Percentiles rank a stretch among this genome's conserved stretches.
phyloP scores from a whole-genome alignment of 2,797 vertebrate species.

The Luscinia megarhynchos region DNA sequence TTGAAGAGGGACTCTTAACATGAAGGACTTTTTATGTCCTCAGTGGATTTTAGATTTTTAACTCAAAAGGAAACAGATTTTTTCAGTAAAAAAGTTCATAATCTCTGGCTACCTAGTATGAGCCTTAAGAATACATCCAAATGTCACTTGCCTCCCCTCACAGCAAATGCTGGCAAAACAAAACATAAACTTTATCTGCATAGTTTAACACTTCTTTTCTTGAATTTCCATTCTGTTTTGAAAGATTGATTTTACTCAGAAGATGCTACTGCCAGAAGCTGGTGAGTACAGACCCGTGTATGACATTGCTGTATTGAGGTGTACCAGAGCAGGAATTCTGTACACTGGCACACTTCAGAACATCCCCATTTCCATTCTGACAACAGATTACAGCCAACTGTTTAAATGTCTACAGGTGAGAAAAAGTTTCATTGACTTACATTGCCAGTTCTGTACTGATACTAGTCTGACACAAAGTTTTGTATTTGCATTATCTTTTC shows the following conservation, averaged over 20 bases:
- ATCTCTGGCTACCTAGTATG: background rate
- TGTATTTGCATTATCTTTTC: background rate
- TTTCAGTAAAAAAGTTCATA: background rate
- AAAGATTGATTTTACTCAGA: background rate
- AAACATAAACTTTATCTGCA: background rate
- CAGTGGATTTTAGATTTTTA: background rate
- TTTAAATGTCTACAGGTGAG: background rate
- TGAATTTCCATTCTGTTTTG: background rate
- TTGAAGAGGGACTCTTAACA: background rate
- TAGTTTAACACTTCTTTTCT: background rate
- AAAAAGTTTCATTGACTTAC: background rate
- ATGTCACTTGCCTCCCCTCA: background rate
- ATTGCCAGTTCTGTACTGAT: background rate
- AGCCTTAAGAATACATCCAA: background rate
- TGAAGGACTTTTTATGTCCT: background rate
- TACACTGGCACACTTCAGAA: background rate
- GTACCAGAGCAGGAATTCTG: background rate
- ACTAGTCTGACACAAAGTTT: background rate
- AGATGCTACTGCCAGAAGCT: background rate
- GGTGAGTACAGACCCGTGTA: background rate
- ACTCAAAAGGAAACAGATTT: background rate
- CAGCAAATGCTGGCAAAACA: background rate
- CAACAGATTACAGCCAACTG: background rate
- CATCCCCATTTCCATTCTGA: background rate
- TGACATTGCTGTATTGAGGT: accelerated